Evolutionary conservation across 2,797 vertebrate species (phyloP).

Genomic region (Tinamus major): DNA sequence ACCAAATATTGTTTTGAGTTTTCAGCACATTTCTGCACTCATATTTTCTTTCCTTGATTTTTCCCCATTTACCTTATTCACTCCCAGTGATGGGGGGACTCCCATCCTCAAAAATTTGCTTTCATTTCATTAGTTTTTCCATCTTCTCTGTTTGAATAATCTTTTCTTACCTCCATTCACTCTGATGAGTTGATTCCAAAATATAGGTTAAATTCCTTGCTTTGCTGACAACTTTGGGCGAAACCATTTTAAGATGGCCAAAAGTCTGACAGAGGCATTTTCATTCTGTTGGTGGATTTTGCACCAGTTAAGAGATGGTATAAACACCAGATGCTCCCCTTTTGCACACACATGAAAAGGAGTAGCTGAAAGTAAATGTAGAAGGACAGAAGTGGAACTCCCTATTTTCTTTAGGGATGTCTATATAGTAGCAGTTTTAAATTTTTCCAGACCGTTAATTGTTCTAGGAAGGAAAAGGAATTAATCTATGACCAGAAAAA

Average conservation of each 20-base stretch:
- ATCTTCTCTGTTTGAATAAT: background rate
- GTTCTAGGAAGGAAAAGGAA: background rate
- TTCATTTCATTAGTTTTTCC: background rate
- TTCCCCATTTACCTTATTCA: background rate
- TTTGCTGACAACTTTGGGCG: background rate
- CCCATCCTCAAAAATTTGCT: background rate
- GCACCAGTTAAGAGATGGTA: fast-evolving
- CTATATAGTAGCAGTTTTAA: background rate
- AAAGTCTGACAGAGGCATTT: background rate
- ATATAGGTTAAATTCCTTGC: background rate
- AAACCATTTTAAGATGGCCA: background rate
- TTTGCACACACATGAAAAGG: background rate
- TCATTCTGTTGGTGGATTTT: background rate
- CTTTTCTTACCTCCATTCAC: background rate
- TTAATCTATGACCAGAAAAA: background rate
- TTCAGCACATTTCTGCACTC: background rate
- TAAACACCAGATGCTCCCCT: background rate
- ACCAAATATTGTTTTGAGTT: background rate
- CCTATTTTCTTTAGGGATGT: background rate
- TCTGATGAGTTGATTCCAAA: background rate
- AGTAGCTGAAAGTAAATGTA: background rate
- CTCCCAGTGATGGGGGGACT: background rate
- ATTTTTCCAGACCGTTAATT: background rate
- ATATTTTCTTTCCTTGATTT: background rate
- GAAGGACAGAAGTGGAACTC: background rate